Evolutionary conservation across 2,113 vertebrate species (phyloP), one percentile per base, ranked within the genome.

Genomic region (Canis aureus): DNA sequence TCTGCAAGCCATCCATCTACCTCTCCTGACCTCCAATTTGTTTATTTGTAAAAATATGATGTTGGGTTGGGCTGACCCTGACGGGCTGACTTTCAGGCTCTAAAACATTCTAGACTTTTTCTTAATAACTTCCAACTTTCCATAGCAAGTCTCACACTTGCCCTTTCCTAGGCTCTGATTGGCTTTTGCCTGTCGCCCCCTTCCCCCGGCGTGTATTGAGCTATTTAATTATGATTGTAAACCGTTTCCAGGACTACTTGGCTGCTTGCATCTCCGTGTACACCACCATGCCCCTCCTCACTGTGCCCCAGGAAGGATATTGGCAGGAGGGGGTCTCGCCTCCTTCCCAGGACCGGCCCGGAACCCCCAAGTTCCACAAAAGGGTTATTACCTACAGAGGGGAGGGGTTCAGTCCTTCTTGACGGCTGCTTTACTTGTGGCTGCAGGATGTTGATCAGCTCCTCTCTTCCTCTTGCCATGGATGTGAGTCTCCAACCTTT

Each of bases 41-140:
- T 88, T 87, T 82, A 38, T 79, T 43, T 92, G 11, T 89, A 84
- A 96, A 96, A 93, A 60, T 4, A n/a, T 32, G 35, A 1, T 64
- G 35, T 69, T 73, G 25, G 3, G 7, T 91, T 86, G 67, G 13
- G 27, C 25, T 97, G 59, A 66, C n/a, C 25, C 59, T 32, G 57
- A 74, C 62, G 59, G 55, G 78, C 1, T 3, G 55, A 81, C 1
- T 3, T 94, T 86, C 90, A 67, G 69, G 13, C 20, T 95, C 43
- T 91, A n/a, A 94, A 88, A 67, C 80, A 73, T 83, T 88, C 35
- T 85, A 43, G 62, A 43, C 81, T 51, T 93, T 94, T 83, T 88
- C 35, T 71, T 49, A 85, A 55, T 89, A 82, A 66, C 17, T 84
- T 84, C 11, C 8, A 67, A 12, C 12, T 89, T 88, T 66, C 32